A percentile compares a stretch with the other conserved stretches of the same genome.
Conservation (phyloP, 1,140 invertebrate species). For the Ceratitis capitata region DNA sequence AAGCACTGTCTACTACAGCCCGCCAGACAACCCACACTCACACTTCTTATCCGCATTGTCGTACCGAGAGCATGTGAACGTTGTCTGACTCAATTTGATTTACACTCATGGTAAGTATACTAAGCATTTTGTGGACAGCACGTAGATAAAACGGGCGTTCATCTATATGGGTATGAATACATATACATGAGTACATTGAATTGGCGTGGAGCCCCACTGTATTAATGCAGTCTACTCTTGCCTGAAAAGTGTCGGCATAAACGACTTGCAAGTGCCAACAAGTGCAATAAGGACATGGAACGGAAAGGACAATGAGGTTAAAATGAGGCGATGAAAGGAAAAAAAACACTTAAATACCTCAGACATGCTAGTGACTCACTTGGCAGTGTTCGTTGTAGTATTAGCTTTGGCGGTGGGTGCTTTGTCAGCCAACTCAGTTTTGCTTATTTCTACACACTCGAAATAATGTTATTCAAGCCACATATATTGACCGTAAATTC, state of each 20-base stretch:
- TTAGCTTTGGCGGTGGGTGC: not conserved
- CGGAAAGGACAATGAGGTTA: not conserved
- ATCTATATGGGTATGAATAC: not conserved
- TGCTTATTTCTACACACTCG: constrained; percentile 1
- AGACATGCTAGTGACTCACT: constrained; percentile 33
- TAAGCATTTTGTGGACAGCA: not conserved
- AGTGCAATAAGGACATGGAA: not conserved
- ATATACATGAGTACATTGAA: not conserved
- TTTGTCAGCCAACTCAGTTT: not conserved
- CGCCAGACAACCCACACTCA: too few species aligned
- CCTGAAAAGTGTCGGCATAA: not conserved
- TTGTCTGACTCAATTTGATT: constrained; percentile 16
- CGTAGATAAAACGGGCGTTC: not conserved
- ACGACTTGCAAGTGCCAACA: constrained; percentile 10
- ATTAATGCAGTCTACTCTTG: not conserved
- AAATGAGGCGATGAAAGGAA: constrained; percentile 23
- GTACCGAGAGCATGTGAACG: not conserved
- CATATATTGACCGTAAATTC: constrained; percentile 40
- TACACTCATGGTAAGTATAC: not conserved
- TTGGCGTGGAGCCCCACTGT: not conserved
- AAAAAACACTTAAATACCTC: constrained; percentile 31
- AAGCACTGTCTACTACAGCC: too few species aligned
- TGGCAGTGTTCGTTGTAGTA: not conserved
- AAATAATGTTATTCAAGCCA: constrained; percentile 42
- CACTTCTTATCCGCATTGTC: too few species aligned